Evolutionary conservation across 2,888 invertebrate species (phyloP), one percentile per base, ranked within the genome.

Genomic region (Xiphydria camelus): DNA sequence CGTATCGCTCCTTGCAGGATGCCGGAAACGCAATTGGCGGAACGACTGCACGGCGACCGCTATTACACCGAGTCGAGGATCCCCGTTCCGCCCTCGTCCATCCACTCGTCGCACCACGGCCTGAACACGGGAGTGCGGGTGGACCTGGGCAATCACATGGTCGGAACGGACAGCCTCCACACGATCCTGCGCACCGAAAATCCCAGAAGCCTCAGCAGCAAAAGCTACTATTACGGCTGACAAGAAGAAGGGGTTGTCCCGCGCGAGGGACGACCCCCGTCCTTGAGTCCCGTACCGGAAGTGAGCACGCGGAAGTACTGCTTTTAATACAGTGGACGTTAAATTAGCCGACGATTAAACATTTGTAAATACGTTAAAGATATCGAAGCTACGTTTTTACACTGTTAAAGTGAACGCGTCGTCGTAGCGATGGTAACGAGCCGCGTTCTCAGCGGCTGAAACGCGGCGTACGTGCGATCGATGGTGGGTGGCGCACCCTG

Each of bases 201-300:
- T 54, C 62, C 76, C 22, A 68, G 73, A 43, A 69, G 69, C 50
- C 59, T 70, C 39, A 69, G 68, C 53, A 69, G 68, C 52, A 66
- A 61, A 51, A 69, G 65, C 65, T 86, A 85, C 72, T 88, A 88
- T 73, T 88, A 87, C 70, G 88, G 88, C 83, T 89, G 88, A 88
- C 87, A 82, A 66, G 79, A 83, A 73, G 80, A 82, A 55, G 77
- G 77, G 68, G 77, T 73, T 64, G 74, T 68, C 64, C 77, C 80
- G 68, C 78, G 62, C 58, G 67, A 68, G 57, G 70, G 66, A 45
- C 65, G 64, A 46, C 70, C 70, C 59, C 68, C 68, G 38, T 61
- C 65, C 21, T 58, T 74, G 50, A 74, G 73, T 53, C 72, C 73
- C 36, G 73, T 74, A 45, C 70, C 72, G 56, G 73, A 73, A 64